Evolutionary conservation across 2,888 invertebrate species (phyloP).

Genomic region (Ichneumon xanthorius): DNA sequence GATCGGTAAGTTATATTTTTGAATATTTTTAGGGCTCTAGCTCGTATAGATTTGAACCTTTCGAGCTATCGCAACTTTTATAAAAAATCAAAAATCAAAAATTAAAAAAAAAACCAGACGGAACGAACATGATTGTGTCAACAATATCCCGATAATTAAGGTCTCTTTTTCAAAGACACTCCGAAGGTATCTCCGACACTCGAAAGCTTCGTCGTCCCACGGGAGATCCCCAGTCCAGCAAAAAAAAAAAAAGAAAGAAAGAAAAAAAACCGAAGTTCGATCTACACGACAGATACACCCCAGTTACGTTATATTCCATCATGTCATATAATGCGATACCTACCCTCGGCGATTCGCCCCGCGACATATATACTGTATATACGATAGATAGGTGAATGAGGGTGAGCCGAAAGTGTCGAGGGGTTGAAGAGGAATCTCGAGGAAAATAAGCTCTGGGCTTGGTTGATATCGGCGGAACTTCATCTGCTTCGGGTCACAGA

Average conservation of each 20-base stretch:
- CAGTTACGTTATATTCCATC: slow-evolving; percentile 6
- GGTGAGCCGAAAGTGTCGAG: slow-evolving; percentile 7
- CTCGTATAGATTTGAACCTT: too few relatives aligned
- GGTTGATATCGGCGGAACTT: slow-evolving; percentile 20
- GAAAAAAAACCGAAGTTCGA: background rate
- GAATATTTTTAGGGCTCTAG: too few relatives aligned
- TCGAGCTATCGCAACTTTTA: too few relatives aligned
- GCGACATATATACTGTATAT: background rate
- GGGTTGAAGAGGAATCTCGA: slow-evolving; percentile 20
- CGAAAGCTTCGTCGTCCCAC: background rate
- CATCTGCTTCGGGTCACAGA: slow-evolving; percentile 28
- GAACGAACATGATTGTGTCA: too few relatives aligned
- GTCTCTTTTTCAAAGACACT: too few relatives aligned
- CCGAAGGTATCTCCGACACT: too few relatives aligned
- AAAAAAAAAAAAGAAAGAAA: background rate
- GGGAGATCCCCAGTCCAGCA: background rate
- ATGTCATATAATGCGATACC: background rate
- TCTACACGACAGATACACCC: background rate
- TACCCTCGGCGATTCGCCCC: background rate
- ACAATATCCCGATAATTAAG: too few relatives aligned
- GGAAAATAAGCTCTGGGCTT: slow-evolving; percentile 18
- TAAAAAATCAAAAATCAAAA: too few relatives aligned
- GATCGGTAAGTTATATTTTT: too few relatives aligned
- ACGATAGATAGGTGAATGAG: background rate
- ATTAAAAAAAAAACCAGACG: too few relatives aligned